Percentiles rank a stretch among this genome's conserved stretches.
Evolutionary conservation across 1,140 invertebrate genomes (phyloP).

Genomic region (Hormaphis cornu): DNA sequence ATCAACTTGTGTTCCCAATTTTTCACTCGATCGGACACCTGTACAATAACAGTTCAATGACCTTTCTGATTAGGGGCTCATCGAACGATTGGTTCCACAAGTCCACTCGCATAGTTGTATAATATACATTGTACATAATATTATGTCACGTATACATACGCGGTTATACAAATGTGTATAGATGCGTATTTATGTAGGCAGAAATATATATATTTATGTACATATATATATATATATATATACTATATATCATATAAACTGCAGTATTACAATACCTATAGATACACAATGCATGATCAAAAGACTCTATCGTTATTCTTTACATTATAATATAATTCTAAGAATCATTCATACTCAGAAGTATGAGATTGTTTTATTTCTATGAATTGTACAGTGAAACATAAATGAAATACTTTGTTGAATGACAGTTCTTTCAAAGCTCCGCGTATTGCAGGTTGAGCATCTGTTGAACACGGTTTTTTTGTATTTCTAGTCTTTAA

Average conservation of each 20-base stretch:
- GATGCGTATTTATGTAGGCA: too few relatives aligned
- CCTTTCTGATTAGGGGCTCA: conserved; percentile 10
- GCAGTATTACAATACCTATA: too few relatives aligned
- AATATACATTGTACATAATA: background rate
- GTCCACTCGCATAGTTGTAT: background rate
- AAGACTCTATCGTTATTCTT: background rate
- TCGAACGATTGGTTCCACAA: conserved; percentile 26
- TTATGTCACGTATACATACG: background rate
- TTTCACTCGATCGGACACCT: conserved; percentile 49
- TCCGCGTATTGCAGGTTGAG: conserved; percentile 43
- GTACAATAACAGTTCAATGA: conserved; percentile 15
- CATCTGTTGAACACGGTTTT: background rate
- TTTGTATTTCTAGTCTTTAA: conserved; percentile 43
- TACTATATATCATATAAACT: too few relatives aligned
- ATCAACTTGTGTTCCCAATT: conserved; percentile 53
- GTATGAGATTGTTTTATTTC: conserved; percentile 1
- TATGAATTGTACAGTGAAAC: background rate
- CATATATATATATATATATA: too few relatives aligned
- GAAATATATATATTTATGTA: too few relatives aligned
- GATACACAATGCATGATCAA: conserved; percentile 15
- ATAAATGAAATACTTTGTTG: conserved; percentile 36
- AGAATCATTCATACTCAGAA: conserved; percentile 4
- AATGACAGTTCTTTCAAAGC: conserved; percentile 47
- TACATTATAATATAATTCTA: background rate
- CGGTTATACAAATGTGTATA: too few relatives aligned